A percentile compares a stretch with the other conserved stretches of the same genome.
These are phyloP conservation scores for Altica lythri DNA, from an alignment of 2,888 invertebrate species.

Conservation along the genomic window DNA sequence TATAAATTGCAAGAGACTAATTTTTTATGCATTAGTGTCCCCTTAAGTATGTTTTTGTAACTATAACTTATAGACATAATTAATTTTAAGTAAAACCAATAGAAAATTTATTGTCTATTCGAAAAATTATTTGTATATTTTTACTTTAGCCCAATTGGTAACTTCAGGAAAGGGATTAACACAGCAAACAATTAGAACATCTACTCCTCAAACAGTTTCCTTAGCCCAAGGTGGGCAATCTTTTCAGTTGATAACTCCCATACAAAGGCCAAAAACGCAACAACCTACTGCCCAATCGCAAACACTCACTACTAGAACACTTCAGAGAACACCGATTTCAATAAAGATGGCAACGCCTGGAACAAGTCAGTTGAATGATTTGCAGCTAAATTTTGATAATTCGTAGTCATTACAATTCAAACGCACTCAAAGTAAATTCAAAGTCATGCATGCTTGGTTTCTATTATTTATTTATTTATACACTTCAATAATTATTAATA, in stretches of 20 bases:
- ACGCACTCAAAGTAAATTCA: constrained; percentile 20
- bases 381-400: constrained; percentile 53
- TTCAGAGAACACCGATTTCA: constrained; percentile 54
- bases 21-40: too few relatives aligned
- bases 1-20: too few relatives aligned
- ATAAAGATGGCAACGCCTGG: constrained; percentile 56
- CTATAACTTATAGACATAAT: too few relatives aligned
- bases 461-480: constrained; percentile 9
- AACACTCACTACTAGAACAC: constrained; percentile 48
- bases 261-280: constrained; percentile 52
- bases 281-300: constrained; percentile 42
- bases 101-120: too few relatives aligned
- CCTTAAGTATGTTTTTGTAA: too few relatives aligned
- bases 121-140: background rate
- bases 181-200: constrained; percentile 51
- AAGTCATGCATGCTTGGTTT: constrained; percentile 41
- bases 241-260: constrained; percentile 53
- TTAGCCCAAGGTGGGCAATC: constrained; percentile 50
- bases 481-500: too few relatives aligned
- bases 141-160: constrained; percentile 64
- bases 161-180: constrained; percentile 64
- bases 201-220: constrained; percentile 49
- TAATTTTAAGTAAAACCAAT: too few relatives aligned
- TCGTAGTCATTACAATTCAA: constrained; percentile 37
- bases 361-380: constrained; percentile 57